phyloP scores from a whole-genome alignment of 2,888 invertebrate species.

The Mythimna loreyi region DNA sequence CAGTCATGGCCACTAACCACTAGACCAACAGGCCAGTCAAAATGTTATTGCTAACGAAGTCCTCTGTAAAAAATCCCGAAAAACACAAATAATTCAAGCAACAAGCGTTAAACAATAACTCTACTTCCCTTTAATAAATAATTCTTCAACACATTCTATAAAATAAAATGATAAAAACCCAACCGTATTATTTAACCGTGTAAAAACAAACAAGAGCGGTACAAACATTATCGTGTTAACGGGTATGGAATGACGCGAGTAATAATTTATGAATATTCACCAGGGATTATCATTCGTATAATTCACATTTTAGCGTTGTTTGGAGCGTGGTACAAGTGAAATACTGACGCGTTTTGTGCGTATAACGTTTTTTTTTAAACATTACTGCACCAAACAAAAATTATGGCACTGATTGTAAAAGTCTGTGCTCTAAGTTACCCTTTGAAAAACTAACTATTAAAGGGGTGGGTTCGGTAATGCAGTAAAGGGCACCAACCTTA shows the following conservation, averaged over 20 bases:
- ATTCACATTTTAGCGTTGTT: slow-evolving; percentile 57
- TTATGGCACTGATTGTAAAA: no score
- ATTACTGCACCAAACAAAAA: no score
- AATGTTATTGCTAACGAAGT: no score
- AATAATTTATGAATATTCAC: slow-evolving; percentile 68
- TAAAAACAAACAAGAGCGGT: slow-evolving; percentile 43
- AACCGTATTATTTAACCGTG: background rate
- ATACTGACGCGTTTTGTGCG: background rate
- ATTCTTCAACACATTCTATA: background rate
- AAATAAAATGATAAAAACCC: background rate
- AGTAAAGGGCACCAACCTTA: no score
- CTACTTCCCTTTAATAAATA: background rate
- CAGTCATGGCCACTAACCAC: no score
- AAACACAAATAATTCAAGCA: background rate
- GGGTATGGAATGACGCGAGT: slow-evolving; percentile 41
- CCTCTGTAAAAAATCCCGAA: background rate
- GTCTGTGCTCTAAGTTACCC: no score
- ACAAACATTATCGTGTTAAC: slow-evolving; percentile 56
- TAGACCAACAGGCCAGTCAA: no score
- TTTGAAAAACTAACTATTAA: no score
- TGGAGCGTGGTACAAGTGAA: slow-evolving; percentile 16
- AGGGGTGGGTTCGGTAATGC: no score
- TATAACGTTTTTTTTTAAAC: no score
- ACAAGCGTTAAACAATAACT: background rate
- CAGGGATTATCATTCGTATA: slow-evolving; percentile 56